These are phyloP conservation scores for Lapara coniferarum DNA, from an alignment of 2,888 invertebrate species.

Conservation along the genomic window DNA sequence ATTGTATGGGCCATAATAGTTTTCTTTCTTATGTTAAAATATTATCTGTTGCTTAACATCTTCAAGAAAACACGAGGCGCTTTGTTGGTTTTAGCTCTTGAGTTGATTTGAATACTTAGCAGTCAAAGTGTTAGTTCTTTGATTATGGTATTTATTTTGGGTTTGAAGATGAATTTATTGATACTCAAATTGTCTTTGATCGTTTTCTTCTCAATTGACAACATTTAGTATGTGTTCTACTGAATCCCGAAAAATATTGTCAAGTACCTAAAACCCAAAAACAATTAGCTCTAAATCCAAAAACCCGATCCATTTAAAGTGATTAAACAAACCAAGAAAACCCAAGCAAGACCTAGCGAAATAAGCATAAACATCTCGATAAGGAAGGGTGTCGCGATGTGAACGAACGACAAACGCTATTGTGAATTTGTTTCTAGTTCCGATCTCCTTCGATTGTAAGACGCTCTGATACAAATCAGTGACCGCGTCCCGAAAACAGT, in stretches of 20 bases:
- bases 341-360: background rate
- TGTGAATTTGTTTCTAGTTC: conserved; percentile 82
- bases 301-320: background rate
- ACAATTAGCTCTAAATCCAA: background rate
- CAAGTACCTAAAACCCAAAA: too few relatives aligned
- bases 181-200: too few relatives aligned
- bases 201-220: too few relatives aligned
- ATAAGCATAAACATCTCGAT: conserved; percentile 63
- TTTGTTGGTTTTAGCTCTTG: conserved; percentile 20
- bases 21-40: conserved; percentile 26
- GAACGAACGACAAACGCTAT: conserved; percentile 76
- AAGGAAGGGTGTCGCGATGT: conserved; percentile 68
- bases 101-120: conserved; percentile 8
- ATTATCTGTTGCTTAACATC: conserved; percentile 18
- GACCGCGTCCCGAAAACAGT: conserved; percentile 23
- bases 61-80: conserved; percentile 1
- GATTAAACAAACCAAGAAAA: background rate
- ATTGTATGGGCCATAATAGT: conserved; percentile 26
- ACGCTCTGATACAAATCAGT: conserved; percentile 28
- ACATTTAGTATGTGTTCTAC: too few relatives aligned
- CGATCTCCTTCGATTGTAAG: conserved; percentile 77
- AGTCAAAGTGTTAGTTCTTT: background rate
- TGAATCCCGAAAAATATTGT: too few relatives aligned
- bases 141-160: background rate
- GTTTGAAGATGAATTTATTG: background rate